Evolutionary conservation across 2,888 invertebrate species (phyloP).

Genomic region (Callosobruchus maculatus): DNA sequence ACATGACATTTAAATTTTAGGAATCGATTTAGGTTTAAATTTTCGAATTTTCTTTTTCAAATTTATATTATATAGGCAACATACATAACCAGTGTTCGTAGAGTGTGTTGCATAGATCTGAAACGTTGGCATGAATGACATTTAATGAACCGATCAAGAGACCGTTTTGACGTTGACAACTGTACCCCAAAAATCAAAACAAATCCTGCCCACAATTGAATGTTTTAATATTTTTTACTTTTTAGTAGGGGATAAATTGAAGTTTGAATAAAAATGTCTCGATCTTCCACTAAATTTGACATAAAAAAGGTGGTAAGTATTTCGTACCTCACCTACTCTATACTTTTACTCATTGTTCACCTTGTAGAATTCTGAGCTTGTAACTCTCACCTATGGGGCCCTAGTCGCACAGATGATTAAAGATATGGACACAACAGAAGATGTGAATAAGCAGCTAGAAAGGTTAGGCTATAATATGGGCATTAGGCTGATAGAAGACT

Average conservation of each 20-base stretch:
- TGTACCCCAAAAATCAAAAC: too few relatives aligned
- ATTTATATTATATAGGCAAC: neutral
- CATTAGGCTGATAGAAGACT: slow-evolving; percentile 95
- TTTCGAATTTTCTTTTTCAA: neutral
- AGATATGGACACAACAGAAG: slow-evolving; percentile 94
- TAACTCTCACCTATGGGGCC: slow-evolving; percentile 96
- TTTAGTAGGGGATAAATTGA: too few relatives aligned
- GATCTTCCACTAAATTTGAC: slow-evolving; percentile 67
- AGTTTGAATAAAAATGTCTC: slow-evolving; percentile 55
- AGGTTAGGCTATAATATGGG: slow-evolving; percentile 98
- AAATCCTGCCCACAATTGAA: too few relatives aligned
- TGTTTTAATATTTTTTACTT: too few relatives aligned
- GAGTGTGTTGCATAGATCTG: neutral
- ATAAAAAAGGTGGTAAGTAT: slow-evolving; percentile 73
- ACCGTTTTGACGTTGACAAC: too few relatives aligned
- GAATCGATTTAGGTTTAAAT: neutral
- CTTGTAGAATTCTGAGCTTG: slow-evolving; percentile 87
- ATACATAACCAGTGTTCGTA: neutral
- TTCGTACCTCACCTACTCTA: neutral
- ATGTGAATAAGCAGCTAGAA: slow-evolving; percentile 95
- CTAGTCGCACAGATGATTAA: slow-evolving; percentile 95
- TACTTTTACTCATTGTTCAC: slow-evolving; percentile 11
- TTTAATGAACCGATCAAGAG: too few relatives aligned
- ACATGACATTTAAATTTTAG: neutral
- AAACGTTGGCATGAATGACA: too few relatives aligned